Evolutionary conservation across 2,113 vertebrate genomes (phyloP), one percentile per base, ranked within the genome.

Genomic region (Carlito syrichta): DNA sequence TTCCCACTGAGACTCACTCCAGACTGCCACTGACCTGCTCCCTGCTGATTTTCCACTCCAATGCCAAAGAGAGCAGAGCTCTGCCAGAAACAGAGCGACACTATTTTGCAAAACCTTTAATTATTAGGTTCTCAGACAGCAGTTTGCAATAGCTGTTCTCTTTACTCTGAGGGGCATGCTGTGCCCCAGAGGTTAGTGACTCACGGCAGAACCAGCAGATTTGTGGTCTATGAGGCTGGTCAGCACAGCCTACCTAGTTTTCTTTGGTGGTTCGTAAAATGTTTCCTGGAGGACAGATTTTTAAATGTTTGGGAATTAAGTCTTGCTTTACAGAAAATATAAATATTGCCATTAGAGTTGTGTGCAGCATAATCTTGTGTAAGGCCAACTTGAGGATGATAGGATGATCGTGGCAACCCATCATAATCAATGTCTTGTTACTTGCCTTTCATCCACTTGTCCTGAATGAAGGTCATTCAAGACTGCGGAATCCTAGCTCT

Each of bases 1-100:
- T 98, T 97, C 97, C 97, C 97, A 97, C 96, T 97, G 88, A 95
- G 76, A 97, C 77, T 83, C 84, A 30, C 89, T 97, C 78, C 45
- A 77, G 89, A 54, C 84, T 60, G 95, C 94, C 84, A 81, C 86
- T 93, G 58, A 27, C 86, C 89, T 78, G n/a, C 69, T 38, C 66
- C 71, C 77, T 2, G 0, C 40, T 5, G 17, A 63, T 58, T 87
- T 74, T 66, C 68, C 68, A 19, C 40, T 68, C 93, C 79, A 40
- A 0, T 8, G 93, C 89, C 86, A 89, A 71, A 71, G 74, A 91
- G 74, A 58, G 43, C 62, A 40, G 78, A 45, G 14, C 48, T 6
- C 40, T 43, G 69, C 82, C 89, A 86, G 79, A 48, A 71, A 35
- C 63, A 68, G 56, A 60, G 87, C 0, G 50, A 83, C 95, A 52